Conservation (phyloP, 2,888 invertebrate genomes). For the Apantesis nais region DNA sequence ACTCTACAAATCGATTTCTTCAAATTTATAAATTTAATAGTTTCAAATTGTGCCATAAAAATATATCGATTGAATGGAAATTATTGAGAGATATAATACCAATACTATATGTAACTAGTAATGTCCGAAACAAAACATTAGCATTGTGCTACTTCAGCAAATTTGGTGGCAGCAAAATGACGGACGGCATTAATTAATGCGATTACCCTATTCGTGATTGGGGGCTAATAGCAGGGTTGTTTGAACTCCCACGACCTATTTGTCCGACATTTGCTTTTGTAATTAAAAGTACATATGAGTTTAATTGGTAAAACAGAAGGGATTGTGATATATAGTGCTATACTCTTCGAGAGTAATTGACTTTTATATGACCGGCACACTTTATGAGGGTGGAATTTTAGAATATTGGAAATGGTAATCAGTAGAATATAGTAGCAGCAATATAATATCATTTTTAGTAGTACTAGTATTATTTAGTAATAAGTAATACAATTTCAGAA, state of each 20-base stretch:
- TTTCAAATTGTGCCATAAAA: not conserved
- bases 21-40: too few relatives aligned
- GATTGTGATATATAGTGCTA: constrained; percentile 17
- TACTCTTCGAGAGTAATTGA: constrained; percentile 8
- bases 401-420: not conserved
- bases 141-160: constrained; percentile 36
- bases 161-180: constrained; percentile 59
- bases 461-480: too few relatives aligned
- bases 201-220: constrained; percentile 76
- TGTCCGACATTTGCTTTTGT: constrained; percentile 71
- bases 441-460: not conserved
- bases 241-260: constrained; percentile 67
- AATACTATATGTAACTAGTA: constrained; percentile 8
- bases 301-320: constrained; percentile 44
- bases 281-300: constrained; percentile 69
- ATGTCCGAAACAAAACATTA: constrained; percentile 27
- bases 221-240: constrained; percentile 68
- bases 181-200: constrained; percentile 74
- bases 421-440: not conserved
- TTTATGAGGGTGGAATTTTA: not conserved
- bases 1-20: too few relatives aligned
- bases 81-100: constrained; percentile 12
- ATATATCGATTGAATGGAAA: not conserved
- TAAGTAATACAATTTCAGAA: too few relatives aligned
- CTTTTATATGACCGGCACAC: not conserved